These are phyloP conservation scores for Drosophila cognata DNA, from an alignment of 2,888 invertebrate genomes.

Conservation along the genomic window DNA sequence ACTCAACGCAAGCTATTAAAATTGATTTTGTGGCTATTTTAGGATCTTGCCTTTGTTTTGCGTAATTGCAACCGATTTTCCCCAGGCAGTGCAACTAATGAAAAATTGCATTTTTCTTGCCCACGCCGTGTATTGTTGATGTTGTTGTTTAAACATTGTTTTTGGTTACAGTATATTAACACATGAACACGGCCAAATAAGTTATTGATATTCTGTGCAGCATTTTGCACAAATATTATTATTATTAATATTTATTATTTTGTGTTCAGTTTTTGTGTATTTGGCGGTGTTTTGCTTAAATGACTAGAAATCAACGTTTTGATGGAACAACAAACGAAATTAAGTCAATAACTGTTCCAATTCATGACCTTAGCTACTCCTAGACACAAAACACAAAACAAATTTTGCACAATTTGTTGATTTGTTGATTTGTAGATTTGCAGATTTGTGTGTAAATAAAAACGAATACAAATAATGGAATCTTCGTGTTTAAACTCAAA, in stretches of 20 bases:
- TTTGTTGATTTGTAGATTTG: neutral
- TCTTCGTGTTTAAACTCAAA: slow-evolving; percentile 60
- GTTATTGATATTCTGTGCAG: slow-evolving; percentile 49
- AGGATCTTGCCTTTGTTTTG: slow-evolving; percentile 22
- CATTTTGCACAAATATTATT: slow-evolving; percentile 32
- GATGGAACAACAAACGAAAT: slow-evolving; percentile 64
- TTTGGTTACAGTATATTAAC: slow-evolving; percentile 53
- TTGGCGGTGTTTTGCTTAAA: slow-evolving; percentile 61
- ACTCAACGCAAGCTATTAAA: slow-evolving; percentile 24
- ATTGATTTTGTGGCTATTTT: slow-evolving; percentile 35
- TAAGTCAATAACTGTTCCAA: slow-evolving; percentile 69
- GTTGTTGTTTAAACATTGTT: slow-evolving; percentile 58
- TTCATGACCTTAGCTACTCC: slow-evolving; percentile 49
- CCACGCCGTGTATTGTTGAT: slow-evolving; percentile 64
- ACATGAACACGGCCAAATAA: slow-evolving; percentile 48
- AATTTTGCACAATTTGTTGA: neutral
- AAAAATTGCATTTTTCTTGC: slow-evolving; percentile 52
- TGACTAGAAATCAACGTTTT: slow-evolving; percentile 56
- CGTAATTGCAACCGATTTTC: slow-evolving; percentile 32
- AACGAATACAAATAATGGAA: slow-evolving; percentile 32
- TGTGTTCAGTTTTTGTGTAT: slow-evolving; percentile 28
- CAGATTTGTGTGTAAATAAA: slow-evolving; percentile 5
- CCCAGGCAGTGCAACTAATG: slow-evolving; percentile 15
- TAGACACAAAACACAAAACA: neutral
- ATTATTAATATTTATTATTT: slow-evolving; percentile 3